Conservation (phyloP, 1,140 invertebrate species). For the Zelostemma sp. region DNA sequence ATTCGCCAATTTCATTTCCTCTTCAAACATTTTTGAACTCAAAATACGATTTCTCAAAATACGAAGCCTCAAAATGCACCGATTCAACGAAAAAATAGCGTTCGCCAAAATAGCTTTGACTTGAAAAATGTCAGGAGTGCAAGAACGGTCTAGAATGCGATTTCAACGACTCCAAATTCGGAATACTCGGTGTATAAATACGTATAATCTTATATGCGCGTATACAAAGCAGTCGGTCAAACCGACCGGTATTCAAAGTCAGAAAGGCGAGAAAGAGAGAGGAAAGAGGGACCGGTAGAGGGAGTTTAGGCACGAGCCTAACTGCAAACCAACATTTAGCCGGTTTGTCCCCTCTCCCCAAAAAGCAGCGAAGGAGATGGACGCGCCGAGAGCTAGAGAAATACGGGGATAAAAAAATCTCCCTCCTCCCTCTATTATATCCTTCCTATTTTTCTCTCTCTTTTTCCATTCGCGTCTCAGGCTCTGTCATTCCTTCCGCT, state of each 20-base stretch:
- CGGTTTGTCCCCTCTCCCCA: conserved; percentile 25
- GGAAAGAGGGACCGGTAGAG: conserved; percentile 39
- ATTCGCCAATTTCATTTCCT: no score
- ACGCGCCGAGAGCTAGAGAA: not conserved
- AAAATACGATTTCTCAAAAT: no score
- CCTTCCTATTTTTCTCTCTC: conserved; percentile 22
- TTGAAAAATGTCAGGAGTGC: no score
- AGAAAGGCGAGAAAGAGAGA: conserved; percentile 43
- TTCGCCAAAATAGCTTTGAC: no score
- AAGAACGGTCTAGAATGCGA: no score
- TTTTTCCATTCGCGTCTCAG: conserved; percentile 20
- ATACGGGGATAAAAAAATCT: not conserved
- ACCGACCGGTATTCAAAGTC: conserved; percentile 66
- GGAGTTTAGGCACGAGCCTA: conserved; percentile 66
- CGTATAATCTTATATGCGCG: conserved; percentile 1
- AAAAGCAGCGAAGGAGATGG: not conserved
- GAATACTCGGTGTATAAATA: conserved; percentile 18
- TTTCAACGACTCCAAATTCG: no score
- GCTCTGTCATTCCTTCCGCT: conserved; percentile 33
- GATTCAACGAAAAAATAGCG: no score
- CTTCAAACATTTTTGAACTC: not conserved
- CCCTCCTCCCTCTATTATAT: conserved; percentile 15
- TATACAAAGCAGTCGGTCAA: conserved; percentile 51
- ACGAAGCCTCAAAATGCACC: no score
- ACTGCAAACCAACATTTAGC: conserved; percentile 62